A percentile compares a stretch with the other conserved stretches of the same genome.
Evolutionary conservation across 2,888 invertebrate species (phyloP).

Genomic region (Gibbula magus): DNA sequence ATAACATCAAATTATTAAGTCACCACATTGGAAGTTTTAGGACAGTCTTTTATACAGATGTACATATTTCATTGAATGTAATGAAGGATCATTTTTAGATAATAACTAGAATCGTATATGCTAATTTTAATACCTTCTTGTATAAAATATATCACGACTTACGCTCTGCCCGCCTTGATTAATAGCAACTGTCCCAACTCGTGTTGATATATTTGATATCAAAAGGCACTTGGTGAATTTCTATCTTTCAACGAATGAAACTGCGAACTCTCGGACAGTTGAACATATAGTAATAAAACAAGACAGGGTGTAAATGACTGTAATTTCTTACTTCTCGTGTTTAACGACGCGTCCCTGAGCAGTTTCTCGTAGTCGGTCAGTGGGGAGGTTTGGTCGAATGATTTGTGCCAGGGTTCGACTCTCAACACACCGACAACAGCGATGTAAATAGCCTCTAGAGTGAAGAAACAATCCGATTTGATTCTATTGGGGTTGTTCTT

Average conservation of each 20-base stretch:
- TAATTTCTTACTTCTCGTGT: conserved; percentile 82
- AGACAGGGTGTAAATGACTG: not conserved
- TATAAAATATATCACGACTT: no score
- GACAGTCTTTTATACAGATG: no score
- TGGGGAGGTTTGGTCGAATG: conserved; percentile 77
- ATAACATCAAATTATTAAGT: no score
- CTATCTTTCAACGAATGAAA: not conserved
- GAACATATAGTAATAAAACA: not conserved
- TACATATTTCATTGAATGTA: no score
- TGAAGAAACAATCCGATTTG: conserved; percentile 81
- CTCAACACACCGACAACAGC: conserved; percentile 75
- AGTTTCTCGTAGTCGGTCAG: conserved; percentile 75
- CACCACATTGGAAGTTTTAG: no score
- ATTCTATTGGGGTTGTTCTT: conserved; percentile 48
- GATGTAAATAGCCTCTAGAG: conserved; percentile 82
- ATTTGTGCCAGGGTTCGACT: conserved; percentile 48
- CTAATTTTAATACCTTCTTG: no score
- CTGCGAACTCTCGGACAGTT: not conserved
- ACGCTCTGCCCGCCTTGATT: no score
- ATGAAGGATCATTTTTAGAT: no score
- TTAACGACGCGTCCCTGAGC: conserved; percentile 80
- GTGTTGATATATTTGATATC: no score
- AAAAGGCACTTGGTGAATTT: not conserved
- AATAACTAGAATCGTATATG: no score
- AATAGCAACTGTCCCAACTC: no score